Evolutionary conservation across 1,140 invertebrate genomes (phyloP).

Genomic region (Heliconius melpomene): DNA sequence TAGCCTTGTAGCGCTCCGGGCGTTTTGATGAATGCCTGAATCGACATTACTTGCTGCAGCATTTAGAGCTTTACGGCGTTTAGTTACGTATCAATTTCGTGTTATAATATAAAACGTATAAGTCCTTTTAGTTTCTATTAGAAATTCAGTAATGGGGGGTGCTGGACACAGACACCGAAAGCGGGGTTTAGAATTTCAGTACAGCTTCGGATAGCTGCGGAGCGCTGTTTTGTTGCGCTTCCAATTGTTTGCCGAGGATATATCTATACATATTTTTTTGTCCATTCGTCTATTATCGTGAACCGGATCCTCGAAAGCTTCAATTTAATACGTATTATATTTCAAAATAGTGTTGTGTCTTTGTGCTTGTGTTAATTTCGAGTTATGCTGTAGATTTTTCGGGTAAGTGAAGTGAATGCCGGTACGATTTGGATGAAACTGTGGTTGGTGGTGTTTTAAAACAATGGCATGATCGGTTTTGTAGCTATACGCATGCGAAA

Average conservation of each 20-base stretch:
- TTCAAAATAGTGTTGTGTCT: constrained; percentile 52
- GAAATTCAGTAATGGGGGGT: constrained; percentile 80
- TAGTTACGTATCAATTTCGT: constrained; percentile 13
- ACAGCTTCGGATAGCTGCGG: constrained; percentile 78
- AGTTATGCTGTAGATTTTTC: constrained; percentile 50
- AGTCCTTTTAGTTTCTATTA: constrained; percentile 45
- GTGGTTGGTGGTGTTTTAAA: constrained; percentile 73
- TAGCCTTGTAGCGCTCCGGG: constrained; percentile 69
- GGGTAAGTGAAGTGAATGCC: constrained; percentile 74
- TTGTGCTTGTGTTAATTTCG: constrained; percentile 53
- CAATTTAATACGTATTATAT: constrained; percentile 35
- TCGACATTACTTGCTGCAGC: background rate
- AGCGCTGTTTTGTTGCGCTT: constrained; percentile 73
- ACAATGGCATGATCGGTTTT: constrained; percentile 62
- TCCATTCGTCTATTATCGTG: constrained; percentile 49
- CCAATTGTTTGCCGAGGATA: constrained; percentile 68
- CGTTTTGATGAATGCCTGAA: constrained; percentile 46
- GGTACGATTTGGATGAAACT: constrained; percentile 61
- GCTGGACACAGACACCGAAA: constrained; percentile 76
- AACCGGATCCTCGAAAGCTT: constrained; percentile 48
- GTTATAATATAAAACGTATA: constrained; percentile 32
- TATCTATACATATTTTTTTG: constrained; percentile 61
- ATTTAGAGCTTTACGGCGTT: constrained; percentile 40
- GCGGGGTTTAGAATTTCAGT: constrained; percentile 81
- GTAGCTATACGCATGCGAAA: constrained; percentile 59